A percentile compares a stretch with the other conserved stretches of the same genome.
phyloP scores from a whole-genome alignment of 2,797 vertebrate genomes.

The Okamejei kenojei region DNA sequence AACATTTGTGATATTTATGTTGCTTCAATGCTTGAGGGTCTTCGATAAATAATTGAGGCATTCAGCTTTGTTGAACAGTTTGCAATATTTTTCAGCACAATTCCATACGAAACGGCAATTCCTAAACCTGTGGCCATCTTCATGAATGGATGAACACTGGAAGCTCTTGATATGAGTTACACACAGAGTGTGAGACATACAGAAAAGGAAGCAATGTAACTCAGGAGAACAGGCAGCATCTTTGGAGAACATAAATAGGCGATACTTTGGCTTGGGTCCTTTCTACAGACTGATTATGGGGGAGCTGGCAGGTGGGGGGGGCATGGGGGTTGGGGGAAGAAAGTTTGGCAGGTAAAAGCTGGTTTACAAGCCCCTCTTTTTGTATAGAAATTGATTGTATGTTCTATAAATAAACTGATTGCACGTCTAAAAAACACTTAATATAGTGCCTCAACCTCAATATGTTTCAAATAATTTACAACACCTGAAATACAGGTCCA shows the following conservation, averaged over 20 bases:
- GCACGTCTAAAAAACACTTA: background rate
- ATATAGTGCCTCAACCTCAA: background rate
- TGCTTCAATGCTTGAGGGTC: background rate
- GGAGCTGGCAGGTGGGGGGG: no score
- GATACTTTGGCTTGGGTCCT: no score
- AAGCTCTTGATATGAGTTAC: background rate
- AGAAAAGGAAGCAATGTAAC: no score
- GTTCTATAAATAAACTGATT: background rate
- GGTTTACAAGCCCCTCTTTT: no score
- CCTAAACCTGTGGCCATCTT: background rate
- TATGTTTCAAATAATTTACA: background rate
- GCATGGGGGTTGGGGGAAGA: background rate
- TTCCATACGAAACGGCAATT: background rate
- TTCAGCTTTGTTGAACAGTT: background rate
- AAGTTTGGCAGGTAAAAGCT: no score
- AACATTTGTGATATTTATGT: background rate
- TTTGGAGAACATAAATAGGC: no score
- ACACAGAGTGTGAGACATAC: background rate
- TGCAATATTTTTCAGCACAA: background rate
- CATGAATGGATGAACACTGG: background rate
- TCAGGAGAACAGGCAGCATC: no score
- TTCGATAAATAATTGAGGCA: background rate
- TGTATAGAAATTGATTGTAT: no score
- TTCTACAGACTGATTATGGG: no score
- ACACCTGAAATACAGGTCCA: background rate